These are phyloP conservation scores for Sardina pilchardus DNA, from an alignment of 2,113 vertebrate species.

Conservation along the genomic window DNA sequence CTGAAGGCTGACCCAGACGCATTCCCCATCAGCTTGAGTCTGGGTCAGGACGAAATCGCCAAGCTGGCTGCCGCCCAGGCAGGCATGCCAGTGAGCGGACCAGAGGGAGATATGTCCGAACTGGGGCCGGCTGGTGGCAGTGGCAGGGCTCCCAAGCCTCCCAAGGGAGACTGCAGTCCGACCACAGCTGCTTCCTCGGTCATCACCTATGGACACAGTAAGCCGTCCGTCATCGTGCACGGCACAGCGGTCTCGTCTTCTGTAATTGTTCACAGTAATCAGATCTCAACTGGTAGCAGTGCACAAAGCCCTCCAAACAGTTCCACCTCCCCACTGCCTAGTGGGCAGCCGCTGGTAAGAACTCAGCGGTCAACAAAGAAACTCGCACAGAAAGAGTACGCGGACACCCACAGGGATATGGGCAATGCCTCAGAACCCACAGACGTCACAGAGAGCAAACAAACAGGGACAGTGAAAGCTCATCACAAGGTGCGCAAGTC, in stretches of 20 bases:
- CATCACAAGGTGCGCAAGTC: constrained; percentile 65
- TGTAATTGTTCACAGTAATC: constrained; percentile 72
- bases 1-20: constrained; percentile 74
- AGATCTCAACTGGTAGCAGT: constrained; percentile 69
- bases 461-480: constrained; percentile 55
- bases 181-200: constrained; percentile 72
- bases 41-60: constrained; percentile 59
- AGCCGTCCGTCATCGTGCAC: constrained; percentile 86
- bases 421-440: constrained; percentile 56
- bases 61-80: constrained; percentile 45
- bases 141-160: constrained; percentile 64
- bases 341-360: constrained; percentile 62
- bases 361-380: constrained; percentile 68
- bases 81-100: constrained; percentile 56
- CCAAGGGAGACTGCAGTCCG: constrained; percentile 48
- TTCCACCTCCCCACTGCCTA: constrained; percentile 55
- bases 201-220: constrained; percentile 83
- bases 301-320: constrained; percentile 69
- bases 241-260: constrained; percentile 73
- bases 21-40: constrained; percentile 59
- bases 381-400: constrained; percentile 59
- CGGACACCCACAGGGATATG: constrained; percentile 62
- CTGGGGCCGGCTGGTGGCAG: constrained; percentile 52
- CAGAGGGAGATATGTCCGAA: constrained; percentile 57
- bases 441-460: constrained; percentile 58